Evolutionary conservation across 2,888 invertebrate species (phyloP), one percentile per base, ranked within the genome.

Genomic region (Ypsolopha sequella): DNA sequence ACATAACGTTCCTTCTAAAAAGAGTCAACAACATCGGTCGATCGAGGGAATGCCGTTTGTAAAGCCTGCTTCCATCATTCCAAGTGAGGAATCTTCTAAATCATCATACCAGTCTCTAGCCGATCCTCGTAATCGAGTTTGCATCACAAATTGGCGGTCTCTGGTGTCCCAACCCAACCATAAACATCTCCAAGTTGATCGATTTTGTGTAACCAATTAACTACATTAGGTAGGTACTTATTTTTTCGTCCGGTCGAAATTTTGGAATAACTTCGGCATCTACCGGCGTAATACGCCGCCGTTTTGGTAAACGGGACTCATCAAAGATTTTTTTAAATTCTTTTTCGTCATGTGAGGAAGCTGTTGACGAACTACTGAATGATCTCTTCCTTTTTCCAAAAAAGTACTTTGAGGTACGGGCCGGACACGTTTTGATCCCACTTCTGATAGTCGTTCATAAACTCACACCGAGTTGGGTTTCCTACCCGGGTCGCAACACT

Each of bases 181-280:
- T 62, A 62, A 1, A 66, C 55, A 8, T 63, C 58, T 0, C 63
- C 65, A 0, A 65, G 54, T 36, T 63, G 62, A 13, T 63, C 66
- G 39, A 66, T 65, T 52, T 62, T 65, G 41, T 62, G 57, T 10
- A 64, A 35, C 62, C 64, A 66, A 0, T 54, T 53, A n/a, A 11
- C 52, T 1, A 64, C 59, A 34, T 60, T n/a, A n/a, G n/a, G n/a
- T n/a, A n/a, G n/a, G n/a, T 58, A 41, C 54, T 56, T 0, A 36
- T 24, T 1, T 53, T 54, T 1, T 57, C 54, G 4, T 58, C 60
- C 4, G 61, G 61, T 1, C 48, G 51, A 11, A 60, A 61, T 46
- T 38, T 38, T 10, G 38, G 38, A 38, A 38, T 38, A 38, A 38
- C 38, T 6, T 38, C 38, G n/a, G 38, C 38, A 38, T 38, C 38